Evolutionary conservation across 2,797 vertebrate genomes (phyloP), one percentile per base, ranked within the genome.

Genomic region (Limosa lapponica): DNA sequence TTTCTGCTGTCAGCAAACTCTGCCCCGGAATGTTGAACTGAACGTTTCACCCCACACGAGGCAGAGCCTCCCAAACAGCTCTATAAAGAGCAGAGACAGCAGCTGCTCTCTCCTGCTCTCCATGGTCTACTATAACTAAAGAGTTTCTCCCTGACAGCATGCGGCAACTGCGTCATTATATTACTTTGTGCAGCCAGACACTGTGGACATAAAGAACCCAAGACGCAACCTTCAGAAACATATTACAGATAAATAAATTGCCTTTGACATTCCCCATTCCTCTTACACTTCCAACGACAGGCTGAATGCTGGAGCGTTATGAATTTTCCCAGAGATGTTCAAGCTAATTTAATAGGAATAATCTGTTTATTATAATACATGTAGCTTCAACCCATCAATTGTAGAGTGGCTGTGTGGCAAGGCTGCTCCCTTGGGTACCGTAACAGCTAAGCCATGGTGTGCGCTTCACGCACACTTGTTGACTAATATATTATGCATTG

Each of bases 301-400:
- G 72, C n/a, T 46, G 86, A 49, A 37, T 13, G 32, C 30, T 87
- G 34, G 55, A 70, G 43, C 34, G 12, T 25, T 65, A 83, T 54
- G 79, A 77, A 72, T 90, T 24, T 82, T 91, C 64, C 85, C 59
- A 73, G 82, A 39, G 72, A 80, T 37, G 62, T 52, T 82, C 61
- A 36, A 69, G 85, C 55, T 81, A 91, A 92, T 94, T 81, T 70
- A 85, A 86, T 55, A 72, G 83, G 79, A 91, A 90, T 77, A 72
- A 90, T 90, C 74, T 69, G 41, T 87, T 93, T 91, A 82, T 93
- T 85, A 39, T 62, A 54, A 80, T n/a, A 44, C 12, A 25, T 46
- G 34, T 9, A 84, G 64, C 80, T 71, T 49, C 54, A 54, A 20
- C 46, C n/a, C 82, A 57, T 52, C 79, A 46, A 23, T 6, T 61